Evolutionary conservation across 2,797 vertebrate species (phyloP).

Genomic region (Megaceryle alcyon): DNA sequence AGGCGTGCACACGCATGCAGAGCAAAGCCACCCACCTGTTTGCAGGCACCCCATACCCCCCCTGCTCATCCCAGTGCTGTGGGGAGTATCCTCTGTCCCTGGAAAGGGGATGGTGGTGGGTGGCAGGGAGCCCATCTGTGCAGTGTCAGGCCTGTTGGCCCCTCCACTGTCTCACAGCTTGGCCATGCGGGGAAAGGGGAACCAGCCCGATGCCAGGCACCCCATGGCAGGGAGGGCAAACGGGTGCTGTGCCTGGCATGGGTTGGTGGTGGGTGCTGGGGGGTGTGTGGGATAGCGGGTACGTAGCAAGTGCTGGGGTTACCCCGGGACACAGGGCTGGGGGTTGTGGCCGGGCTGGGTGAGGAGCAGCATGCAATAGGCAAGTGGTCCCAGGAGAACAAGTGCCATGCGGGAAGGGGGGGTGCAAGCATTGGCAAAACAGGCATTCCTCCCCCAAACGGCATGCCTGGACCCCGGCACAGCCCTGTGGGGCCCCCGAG

Average conservation of each 20-base stretch:
- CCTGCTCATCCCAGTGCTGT: rapidly evolving
- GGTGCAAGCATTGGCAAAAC: not conserved
- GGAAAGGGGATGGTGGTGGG: rapidly evolving
- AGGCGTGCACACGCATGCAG: not conserved
- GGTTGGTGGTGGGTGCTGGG: not conserved
- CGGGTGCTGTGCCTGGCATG: not conserved
- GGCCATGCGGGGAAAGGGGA: not conserved
- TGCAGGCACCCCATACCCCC: not conserved
- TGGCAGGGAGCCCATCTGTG: not conserved
- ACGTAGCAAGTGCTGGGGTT: not conserved
- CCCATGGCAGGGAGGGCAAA: not conserved
- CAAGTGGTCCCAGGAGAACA: not conserved
- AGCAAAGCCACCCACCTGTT: not conserved
- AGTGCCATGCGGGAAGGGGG: constrained; percentile 36
- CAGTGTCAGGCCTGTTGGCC: not conserved
- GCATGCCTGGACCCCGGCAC: not conserved
- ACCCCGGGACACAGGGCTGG: not conserved
- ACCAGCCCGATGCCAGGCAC: not conserved
- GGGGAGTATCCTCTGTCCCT: not conserved
- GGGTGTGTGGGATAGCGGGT: not conserved
- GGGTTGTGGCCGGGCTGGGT: not conserved
- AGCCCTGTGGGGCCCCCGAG: not conserved
- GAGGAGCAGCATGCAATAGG: constrained; percentile 28
- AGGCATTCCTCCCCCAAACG: constrained; percentile 11
- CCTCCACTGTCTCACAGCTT: not conserved